Evolutionary conservation across 2,113 vertebrate genomes (phyloP).

Genomic region (Perca schrenkii): DNA sequence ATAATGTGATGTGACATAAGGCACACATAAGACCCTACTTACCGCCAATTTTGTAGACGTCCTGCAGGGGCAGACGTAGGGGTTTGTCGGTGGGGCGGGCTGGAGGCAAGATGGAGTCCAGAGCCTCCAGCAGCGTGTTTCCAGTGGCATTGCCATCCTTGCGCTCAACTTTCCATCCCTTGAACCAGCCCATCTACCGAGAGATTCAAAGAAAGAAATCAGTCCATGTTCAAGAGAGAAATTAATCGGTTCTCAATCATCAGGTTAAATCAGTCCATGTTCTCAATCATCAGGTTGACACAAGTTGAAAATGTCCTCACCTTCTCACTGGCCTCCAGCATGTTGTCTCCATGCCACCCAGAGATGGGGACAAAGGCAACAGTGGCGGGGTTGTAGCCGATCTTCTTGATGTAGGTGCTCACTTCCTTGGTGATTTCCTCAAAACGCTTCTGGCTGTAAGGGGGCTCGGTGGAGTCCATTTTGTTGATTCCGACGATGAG

Average conservation of each 20-base stretch:
- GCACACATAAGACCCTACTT: background rate
- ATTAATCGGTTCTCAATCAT: too few species aligned
- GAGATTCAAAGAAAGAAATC: background rate
- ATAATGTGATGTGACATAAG: background rate
- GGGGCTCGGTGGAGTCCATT: slow-evolving; percentile 87
- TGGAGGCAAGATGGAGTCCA: slow-evolving; percentile 83
- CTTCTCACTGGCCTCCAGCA: slow-evolving; percentile 81
- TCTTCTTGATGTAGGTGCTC: slow-evolving; percentile 86
- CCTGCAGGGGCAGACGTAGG: slow-evolving; percentile 85
- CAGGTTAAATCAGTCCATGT: background rate
- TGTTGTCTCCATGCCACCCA: slow-evolving; percentile 87
- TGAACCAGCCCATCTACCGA: slow-evolving; percentile 84
- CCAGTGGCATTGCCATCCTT: slow-evolving; percentile 82
- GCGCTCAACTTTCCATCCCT: slow-evolving; percentile 84
- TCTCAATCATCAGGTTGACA: background rate
- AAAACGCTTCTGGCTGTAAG: slow-evolving; percentile 82
- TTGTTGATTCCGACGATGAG: slow-evolving; percentile 86
- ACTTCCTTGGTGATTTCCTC: slow-evolving; percentile 87
- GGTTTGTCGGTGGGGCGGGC: slow-evolving; percentile 82
- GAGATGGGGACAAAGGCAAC: slow-evolving; percentile 88
- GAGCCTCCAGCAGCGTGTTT: slow-evolving; percentile 80
- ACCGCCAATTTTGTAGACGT: slow-evolving; percentile 88
- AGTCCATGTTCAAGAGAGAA: too few species aligned
- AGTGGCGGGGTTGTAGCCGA: slow-evolving; percentile 83
- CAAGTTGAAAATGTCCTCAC: slow-evolving; percentile 47